phyloP scores from a whole-genome alignment of 2,797 vertebrate genomes.

The Sebastes paucispinis region DNA sequence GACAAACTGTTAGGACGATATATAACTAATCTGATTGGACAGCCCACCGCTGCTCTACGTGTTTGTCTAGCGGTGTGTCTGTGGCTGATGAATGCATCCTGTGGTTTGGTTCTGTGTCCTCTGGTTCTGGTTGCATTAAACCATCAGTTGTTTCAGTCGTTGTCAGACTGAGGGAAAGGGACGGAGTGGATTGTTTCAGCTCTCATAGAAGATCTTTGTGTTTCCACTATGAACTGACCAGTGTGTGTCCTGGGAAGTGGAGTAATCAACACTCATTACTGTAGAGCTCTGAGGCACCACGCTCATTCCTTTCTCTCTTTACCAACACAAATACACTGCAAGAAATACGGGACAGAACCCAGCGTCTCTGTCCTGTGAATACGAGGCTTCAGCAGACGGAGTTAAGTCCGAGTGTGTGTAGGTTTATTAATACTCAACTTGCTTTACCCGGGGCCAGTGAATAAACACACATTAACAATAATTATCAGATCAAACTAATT shows the following conservation, averaged over 20 bases:
- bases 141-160: not conserved
- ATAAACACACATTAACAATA: too few species aligned
- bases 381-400: too few species aligned
- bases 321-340: not conserved
- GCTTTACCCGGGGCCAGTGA: too few species aligned
- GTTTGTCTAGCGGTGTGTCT: not conserved
- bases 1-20: not conserved
- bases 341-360: not conserved
- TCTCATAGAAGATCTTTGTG: not conserved
- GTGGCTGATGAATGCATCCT: not conserved
- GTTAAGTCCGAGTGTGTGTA: too few species aligned
- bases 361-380: not conserved
- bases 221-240: not conserved
- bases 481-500: too few species aligned
- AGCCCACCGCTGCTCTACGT: not conserved
- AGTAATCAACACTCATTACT: not conserved
- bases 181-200: not conserved
- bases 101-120: not conserved
- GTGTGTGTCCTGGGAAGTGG: not conserved
- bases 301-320: not conserved
- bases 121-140: not conserved
- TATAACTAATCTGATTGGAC: slow-evolving; percentile 13
- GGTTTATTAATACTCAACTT: too few species aligned
- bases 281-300: too few species aligned
- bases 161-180: not conserved